Base-by-base conservation (phyloP, 2,113 vertebrate genomes). In the Pygoscelis adeliae region DNA sequence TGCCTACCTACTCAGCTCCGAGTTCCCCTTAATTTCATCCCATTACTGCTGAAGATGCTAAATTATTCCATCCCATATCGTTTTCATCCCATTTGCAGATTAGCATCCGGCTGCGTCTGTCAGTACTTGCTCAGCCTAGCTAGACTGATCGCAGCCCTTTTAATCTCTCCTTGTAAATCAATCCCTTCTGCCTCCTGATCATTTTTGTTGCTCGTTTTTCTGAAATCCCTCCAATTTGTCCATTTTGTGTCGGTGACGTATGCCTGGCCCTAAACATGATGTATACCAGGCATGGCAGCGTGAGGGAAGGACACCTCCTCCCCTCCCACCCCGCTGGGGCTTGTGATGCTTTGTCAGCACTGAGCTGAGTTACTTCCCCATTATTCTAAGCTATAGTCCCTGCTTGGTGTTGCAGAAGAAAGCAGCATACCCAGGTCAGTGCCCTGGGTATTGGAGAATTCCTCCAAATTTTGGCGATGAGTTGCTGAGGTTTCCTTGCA, bases 281-380 rank as follows among this genome's bases (percentile, higher is more conserved):
- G 96, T 97, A 97, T 96, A 88, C 96, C 91, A 93, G 91, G 89
- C 93, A 96, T 91, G 95, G 97, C 91, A 96, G 95, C 19, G 17
- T 90, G 87, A 97, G 92, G 93, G 95, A 97, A 97, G 95, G 96
- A 97, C 92, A 97, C 95, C 95, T 93, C 93, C 96, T 97, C 96
- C 97, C 97, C 96, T 97, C 92, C 92, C 87, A 97, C 97, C 93
- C 97, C 22, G 17, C 95, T 96, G 96, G 90, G 97, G 90, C 95
- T 96, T 97, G 93, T 97, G 97, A 96, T 97, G 97, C 97, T 97
- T 97, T 97, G 96, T 97, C 95, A 97, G 93, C 96, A 86, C 82
- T 95, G 97, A 97, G 90, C 97, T 90, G 96, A 97, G 97, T 97
- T 97, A 97, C 97, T 97, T 97, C 96, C 92, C 96, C 96, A 97